Conservation (phyloP, 2,113 vertebrate genomes). For the Entomyzon cyanotis region DNA sequence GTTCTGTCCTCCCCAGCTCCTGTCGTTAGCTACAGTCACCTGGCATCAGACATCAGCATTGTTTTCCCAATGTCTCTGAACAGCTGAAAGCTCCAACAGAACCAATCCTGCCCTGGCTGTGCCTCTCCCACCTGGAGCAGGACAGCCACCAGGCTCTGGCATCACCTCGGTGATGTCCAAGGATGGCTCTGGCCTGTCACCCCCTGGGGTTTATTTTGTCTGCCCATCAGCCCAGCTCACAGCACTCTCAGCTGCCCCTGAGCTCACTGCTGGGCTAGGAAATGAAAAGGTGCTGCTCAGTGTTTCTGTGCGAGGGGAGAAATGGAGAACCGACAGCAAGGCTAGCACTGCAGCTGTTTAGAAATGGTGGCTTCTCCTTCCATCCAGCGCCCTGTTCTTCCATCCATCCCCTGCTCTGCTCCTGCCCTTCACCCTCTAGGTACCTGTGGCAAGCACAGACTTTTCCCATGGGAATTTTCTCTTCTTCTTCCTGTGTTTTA, state of each 20-base stretch:
- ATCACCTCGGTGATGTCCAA: neutral
- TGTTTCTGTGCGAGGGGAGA: neutral
- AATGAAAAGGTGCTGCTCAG: neutral
- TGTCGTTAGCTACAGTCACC: neutral
- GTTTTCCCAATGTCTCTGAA: neutral
- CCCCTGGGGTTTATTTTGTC: neutral
- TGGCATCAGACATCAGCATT: neutral
- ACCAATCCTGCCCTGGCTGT: neutral
- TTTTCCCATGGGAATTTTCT: too few species aligned
- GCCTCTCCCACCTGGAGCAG: rapidly evolving
- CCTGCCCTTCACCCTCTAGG: neutral
- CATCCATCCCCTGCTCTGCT: neutral
- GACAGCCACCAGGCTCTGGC: rapidly evolving
- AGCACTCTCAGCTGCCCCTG: neutral
- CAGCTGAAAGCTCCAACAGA: neutral
- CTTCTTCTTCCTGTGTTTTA: too few species aligned
- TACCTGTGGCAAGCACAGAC: too few species aligned
- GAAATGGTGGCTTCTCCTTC: neutral
- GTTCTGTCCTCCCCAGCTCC: neutral
- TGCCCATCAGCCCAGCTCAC: neutral
- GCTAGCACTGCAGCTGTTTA: neutral
- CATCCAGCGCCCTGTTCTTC: rapidly evolving
- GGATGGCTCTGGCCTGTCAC: neutral
- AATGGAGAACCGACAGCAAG: neutral
- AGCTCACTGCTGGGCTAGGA: neutral